Base-by-base conservation (phyloP, 1,140 invertebrate species). In the Steinernema khuongi region DNA sequence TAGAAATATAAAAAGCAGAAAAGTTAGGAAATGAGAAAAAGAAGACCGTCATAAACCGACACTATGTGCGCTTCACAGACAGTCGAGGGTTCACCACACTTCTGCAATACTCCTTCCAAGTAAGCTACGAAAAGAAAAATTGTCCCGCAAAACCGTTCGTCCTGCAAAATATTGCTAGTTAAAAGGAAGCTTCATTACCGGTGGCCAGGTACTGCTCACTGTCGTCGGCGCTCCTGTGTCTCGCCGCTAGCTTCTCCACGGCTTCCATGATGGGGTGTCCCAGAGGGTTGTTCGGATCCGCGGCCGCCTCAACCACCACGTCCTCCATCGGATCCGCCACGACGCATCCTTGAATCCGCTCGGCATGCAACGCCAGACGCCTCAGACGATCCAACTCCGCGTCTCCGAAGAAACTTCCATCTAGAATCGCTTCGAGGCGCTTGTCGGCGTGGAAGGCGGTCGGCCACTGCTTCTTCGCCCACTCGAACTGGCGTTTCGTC, bases 401-500 rank as follows among this genome's bases (percentile, higher is more conserved):
- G 4, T 60, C 22, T 14, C 2, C 19, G 19, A 60, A 60, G 50
- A 60, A 60, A 11, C 14, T 60, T 60, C 50, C 50, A 17, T 22
- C 50, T 4, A 60, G 50, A 26, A 60, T 60, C 11, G 50, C 14
- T 60, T 60, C 50, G 4, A 60, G 50, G 19, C 50, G 50, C 19
- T 60, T 60, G 19, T 60, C 50, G 11, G 50, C 50, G 19, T 60
- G 50, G 50, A 60, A 60, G 11, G 50, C 11, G 14, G 50, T 60
- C 11, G 50, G 50, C 50, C 50, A 60, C 19, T 22, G 14, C 50
- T 7, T 11, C 22, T 60, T 60, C 19, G 50, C 50, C 50, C 50
- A 60, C 22, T 60, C 50, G 19, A 60, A 60, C 50, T 60, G 50
- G 4, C 50, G 50, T 22, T 22, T 60, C 50, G 50, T 60, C 50